Evolutionary conservation across 2,113 vertebrate genomes (phyloP).

Genomic region (Promerops cafer): DNA sequence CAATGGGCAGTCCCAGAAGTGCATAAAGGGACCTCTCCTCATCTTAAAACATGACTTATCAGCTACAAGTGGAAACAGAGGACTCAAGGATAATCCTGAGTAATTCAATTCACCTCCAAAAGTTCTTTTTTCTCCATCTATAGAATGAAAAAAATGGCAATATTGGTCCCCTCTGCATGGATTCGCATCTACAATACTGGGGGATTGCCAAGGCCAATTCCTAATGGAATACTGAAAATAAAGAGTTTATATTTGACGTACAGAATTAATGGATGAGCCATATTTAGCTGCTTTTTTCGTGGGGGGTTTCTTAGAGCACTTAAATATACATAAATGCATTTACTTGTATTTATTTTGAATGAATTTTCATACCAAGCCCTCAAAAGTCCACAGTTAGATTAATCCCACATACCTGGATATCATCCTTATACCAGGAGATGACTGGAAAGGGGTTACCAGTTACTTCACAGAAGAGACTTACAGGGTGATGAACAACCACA

Average conservation of each 20-base stretch:
- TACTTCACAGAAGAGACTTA: conserved; percentile 85
- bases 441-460: conserved; percentile 85
- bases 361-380: neutral
- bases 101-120: neutral
- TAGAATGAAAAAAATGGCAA: neutral
- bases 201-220: neutral
- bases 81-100: neutral
- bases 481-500: conserved; percentile 78
- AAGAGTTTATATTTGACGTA: neutral
- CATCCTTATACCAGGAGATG: conserved; percentile 90
- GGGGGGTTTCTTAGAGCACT: neutral
- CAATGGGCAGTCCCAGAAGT: neutral
- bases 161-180: neutral
- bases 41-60: neutral
- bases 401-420: conserved; percentile 73
- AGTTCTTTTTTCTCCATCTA: neutral
- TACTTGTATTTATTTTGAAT: neutral
- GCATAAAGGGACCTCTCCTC: neutral
- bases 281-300: neutral
- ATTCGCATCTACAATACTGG: neutral
- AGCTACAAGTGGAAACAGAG: neutral
- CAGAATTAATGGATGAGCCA: neutral
- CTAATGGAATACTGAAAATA: neutral
- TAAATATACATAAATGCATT: neutral
- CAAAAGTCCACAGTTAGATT: neutral